These are phyloP conservation scores for Carassius carassius DNA, from an alignment of 2,113 vertebrate genomes.

Conservation along the genomic window DNA sequence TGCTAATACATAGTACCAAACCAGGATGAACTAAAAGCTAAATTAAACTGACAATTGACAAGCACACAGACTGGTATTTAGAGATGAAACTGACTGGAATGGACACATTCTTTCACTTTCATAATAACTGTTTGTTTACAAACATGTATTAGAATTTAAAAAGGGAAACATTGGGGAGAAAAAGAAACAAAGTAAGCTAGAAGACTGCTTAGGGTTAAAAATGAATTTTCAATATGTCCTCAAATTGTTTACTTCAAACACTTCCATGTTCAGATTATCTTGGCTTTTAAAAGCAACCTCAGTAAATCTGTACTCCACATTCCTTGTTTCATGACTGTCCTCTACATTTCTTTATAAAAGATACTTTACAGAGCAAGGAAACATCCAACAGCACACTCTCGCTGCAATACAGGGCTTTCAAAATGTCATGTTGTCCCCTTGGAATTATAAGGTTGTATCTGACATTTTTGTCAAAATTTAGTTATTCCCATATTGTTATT, in stretches of 20 bases:
- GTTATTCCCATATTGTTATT: too few species aligned
- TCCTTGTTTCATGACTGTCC: neutral
- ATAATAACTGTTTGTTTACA: neutral
- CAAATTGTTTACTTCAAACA: neutral
- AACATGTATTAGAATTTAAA: neutral
- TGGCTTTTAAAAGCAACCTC: neutral
- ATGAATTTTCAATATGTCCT: neutral
- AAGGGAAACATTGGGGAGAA: neutral
- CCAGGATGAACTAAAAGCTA: neutral
- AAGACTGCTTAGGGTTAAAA: too few species aligned
- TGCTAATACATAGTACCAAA: neutral
- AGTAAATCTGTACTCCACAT: neutral
- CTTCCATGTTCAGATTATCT: neutral
- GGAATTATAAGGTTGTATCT: too few species aligned
- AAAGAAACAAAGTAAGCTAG: neutral
- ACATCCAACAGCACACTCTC: neutral
- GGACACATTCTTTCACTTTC: neutral
- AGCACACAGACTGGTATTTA: neutral
- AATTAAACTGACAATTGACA: constrained; percentile 3
- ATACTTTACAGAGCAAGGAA: neutral
- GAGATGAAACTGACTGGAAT: neutral
- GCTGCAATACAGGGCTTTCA: neutral
- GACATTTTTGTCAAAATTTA: too few species aligned
- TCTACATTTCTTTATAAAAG: neutral
- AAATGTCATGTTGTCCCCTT: neutral